A percentile compares a stretch with the other conserved stretches of the same genome.
Conservation (phyloP, 2,888 invertebrate genomes). For the Cybosia mesomella region DNA sequence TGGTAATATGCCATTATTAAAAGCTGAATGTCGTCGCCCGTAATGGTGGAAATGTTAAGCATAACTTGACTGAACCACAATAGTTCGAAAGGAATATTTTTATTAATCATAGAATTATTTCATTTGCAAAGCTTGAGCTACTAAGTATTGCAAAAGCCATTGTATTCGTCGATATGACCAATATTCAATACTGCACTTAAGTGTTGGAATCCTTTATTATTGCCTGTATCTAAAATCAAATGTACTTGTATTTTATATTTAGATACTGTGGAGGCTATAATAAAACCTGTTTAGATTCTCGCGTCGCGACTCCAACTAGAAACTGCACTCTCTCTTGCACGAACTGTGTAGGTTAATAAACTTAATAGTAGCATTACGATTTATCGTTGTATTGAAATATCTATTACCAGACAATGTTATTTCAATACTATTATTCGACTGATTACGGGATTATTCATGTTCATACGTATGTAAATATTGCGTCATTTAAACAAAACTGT, state of each 20-base stretch:
- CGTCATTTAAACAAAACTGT: constrained; percentile 18
- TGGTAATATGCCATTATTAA: constrained; percentile 48
- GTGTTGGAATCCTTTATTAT: not conserved
- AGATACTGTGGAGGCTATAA: constrained; percentile 25
- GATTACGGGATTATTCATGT: constrained; percentile 16
- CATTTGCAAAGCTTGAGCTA: not conserved
- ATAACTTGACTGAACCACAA: constrained; percentile 26
- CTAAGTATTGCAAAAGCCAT: not conserved
- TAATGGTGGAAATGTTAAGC: constrained; percentile 31
- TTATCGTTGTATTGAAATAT: constrained; percentile 25
- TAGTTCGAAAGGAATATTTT: constrained; percentile 28
- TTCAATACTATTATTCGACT: constrained; percentile 5
- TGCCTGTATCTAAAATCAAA: constrained; percentile 3
- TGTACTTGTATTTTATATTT: constrained; percentile 1
- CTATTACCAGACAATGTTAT: constrained; percentile 21
- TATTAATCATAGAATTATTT: constrained; percentile 7
- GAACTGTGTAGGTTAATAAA: constrained; percentile 44
- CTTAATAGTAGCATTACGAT: constrained; percentile 39
- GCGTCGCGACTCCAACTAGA: constrained; percentile 48
- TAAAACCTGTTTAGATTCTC: constrained; percentile 56
- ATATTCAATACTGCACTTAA: not conserved
- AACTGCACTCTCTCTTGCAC: constrained; percentile 59
- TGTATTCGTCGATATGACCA: not conserved
- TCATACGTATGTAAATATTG: constrained; percentile 12
- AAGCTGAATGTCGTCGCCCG: constrained; percentile 21